These are phyloP conservation scores for Sebastiscus tertius DNA, from an alignment of 2,797 vertebrate species.

Conservation along the genomic window DNA sequence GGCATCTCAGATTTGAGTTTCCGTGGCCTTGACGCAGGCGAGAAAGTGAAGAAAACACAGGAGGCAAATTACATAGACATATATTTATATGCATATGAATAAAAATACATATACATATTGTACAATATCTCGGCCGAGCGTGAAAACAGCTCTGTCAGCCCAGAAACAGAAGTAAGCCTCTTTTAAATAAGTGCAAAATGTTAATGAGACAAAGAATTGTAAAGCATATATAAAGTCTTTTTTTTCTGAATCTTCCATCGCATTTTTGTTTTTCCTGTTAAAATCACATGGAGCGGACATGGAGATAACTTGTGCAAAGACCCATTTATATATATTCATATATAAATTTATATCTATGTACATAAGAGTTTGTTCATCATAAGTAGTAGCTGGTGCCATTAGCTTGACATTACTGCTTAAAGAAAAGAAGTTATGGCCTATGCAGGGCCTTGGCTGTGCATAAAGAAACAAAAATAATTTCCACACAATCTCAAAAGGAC, in stretches of 20 bases:
- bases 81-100: slow-evolving; percentile 90
- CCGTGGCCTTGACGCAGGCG: not conserved
- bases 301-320: slow-evolving; percentile 85
- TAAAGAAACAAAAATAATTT: slow-evolving; percentile 46
- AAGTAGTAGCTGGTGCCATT: slow-evolving; percentile 78
- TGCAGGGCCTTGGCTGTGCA: slow-evolving; percentile 68
- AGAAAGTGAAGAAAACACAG: slow-evolving; percentile 53
- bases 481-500: slow-evolving; percentile 65
- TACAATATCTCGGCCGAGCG: slow-evolving; percentile 84
- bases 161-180: slow-evolving; percentile 80
- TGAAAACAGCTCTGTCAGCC: slow-evolving; percentile 81
- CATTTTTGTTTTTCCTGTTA: slow-evolving; percentile 72
- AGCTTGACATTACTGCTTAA: slow-evolving; percentile 76
- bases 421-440: slow-evolving; percentile 61
- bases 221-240: slow-evolving; percentile 84
- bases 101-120: slow-evolving; percentile 89
- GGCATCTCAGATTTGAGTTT: not conserved
- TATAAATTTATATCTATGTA: slow-evolving; percentile 82
- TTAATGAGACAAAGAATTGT: slow-evolving; percentile 86
- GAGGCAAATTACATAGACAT: slow-evolving; percentile 85
- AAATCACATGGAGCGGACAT: slow-evolving; percentile 83
- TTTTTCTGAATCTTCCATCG: slow-evolving; percentile 61
- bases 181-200: slow-evolving; percentile 91
- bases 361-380: slow-evolving; percentile 73
- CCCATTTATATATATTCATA: slow-evolving; percentile 81